Base-by-base conservation (phyloP, 2,113 vertebrate genomes). In the Tichodroma muraria region DNA sequence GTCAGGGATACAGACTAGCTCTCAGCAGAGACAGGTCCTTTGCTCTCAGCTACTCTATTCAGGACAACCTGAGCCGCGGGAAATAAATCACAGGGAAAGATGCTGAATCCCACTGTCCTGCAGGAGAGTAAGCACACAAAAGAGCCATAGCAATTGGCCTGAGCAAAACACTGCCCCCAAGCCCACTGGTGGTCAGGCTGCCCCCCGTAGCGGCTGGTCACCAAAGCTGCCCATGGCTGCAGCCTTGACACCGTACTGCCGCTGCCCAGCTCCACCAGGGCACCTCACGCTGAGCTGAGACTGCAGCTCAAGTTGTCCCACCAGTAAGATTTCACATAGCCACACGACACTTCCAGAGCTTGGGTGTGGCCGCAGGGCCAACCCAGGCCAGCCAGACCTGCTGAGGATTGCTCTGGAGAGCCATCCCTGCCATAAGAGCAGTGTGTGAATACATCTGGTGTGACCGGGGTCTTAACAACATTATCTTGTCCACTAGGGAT, bases 191-290 rank as follows among this genome's bases (percentile, higher is more conserved):
- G 23, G 54, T 31, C 28, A 60, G 16, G 56, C 42, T 59, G 6
- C 21, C 10, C 13, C 37, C 13, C 12, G 54, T 12, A 23, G 31
- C 35, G 60, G 28, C 54, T 65, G 54, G 8, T 69, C n/a, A 35
- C n/a, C 15, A 30, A 45, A 53, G 42, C 2, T 49, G 16, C 22
- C 33, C 64, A 30, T 82, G 0, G 0, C 25, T 27, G 8, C 6
- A 44, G 53, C 44, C 59, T 64, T 83, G 27, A 15, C 0, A 0
- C 23, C 11, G 35, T 22, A 2, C 30, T 68, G 47, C 38, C 65
- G 20, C 5, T 1, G 14, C 25, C 44, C 68, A 72, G 1, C 1
- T 53, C 22, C 12, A 4, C 27, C 37, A 65, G 66, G 37, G 42
- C 45, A 17, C 23, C 25, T 70, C 42, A 54, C 0, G 0, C 27